A percentile compares a stretch with the other conserved stretches of the same genome.
These are phyloP conservation scores for Pteria penguin DNA, from an alignment of 2,888 invertebrate species.

Conservation along the genomic window DNA sequence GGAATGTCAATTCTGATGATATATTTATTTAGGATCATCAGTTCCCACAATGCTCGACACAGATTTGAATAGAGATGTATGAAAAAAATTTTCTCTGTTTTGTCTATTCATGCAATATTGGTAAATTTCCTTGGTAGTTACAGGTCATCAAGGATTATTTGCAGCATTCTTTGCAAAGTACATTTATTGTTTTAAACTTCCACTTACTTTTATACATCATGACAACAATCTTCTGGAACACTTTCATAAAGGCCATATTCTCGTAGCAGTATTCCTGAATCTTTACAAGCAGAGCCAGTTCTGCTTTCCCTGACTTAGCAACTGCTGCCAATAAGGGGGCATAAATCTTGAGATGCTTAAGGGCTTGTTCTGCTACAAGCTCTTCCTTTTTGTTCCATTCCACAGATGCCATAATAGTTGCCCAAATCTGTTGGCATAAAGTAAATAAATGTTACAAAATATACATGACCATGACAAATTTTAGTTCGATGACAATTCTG, in stretches of 20 bases:
- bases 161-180: too few relatives aligned
- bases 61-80: too few relatives aligned
- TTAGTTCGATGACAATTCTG: not conserved
- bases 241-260: conserved; percentile 99
- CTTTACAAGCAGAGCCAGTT: conserved; percentile 92
- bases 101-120: too few relatives aligned
- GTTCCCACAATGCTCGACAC: too few relatives aligned
- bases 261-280: conserved; percentile 99
- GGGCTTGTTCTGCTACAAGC: conserved; percentile 95
- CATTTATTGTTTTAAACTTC: too few relatives aligned
- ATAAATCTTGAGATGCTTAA: conserved; percentile 86
- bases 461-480: not conserved
- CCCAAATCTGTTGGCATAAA: conserved; percentile 87
- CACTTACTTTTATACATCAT: conserved; percentile 94
- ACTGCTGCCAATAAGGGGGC: conserved; percentile 93
- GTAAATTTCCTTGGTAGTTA: too few relatives aligned
- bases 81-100: too few relatives aligned
- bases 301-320: conserved; percentile 91
- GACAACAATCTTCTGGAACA: conserved; percentile 97
- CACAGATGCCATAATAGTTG: conserved; percentile 94
- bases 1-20: too few relatives aligned
- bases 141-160: too few relatives aligned
- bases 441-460: not conserved
- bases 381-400: conserved; percentile 99
- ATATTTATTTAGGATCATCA: too few relatives aligned